A percentile compares a stretch with the other conserved stretches of the same genome.
These are phyloP conservation scores for Actenoides hombroni DNA, from an alignment of 2,113 vertebrate species.

Conservation along the genomic window DNA sequence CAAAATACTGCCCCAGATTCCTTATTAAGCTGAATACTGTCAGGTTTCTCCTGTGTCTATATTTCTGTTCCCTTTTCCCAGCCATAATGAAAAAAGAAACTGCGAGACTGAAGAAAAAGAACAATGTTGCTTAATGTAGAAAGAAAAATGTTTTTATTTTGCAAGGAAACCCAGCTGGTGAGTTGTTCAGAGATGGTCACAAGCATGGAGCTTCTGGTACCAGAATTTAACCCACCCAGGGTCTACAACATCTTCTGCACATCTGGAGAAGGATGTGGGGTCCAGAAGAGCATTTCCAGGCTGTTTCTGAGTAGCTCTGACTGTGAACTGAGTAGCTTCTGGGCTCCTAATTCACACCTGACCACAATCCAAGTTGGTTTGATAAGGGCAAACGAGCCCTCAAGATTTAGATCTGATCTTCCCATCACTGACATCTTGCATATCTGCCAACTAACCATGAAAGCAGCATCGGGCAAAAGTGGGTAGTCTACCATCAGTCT, in stretches of 20 bases:
- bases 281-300: not conserved
- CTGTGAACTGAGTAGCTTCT: not conserved
- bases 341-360: not conserved
- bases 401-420: not conserved
- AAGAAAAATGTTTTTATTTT: not conserved
- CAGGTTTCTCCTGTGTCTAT: not conserved
- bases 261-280: not conserved
- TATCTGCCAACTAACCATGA: not conserved
- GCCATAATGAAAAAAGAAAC: not conserved
- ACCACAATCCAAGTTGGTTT: not conserved
- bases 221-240: not conserved
- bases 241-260: not conserved
- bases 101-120: not conserved
- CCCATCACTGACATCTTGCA: not conserved
- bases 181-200: not conserved
- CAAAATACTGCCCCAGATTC: not conserved
- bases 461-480: not conserved
- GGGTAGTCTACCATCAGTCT: not conserved
- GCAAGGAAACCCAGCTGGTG: not conserved
- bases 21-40: not conserved
- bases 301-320: not conserved
- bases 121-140: not conserved
- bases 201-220: not conserved
- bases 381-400: not conserved
- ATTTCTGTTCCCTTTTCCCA: not conserved